Percentiles rank a stretch among this genome's conserved stretches.
Conservation (phyloP, 2,888 invertebrate genomes). For the Drymonia ruficornis region DNA sequence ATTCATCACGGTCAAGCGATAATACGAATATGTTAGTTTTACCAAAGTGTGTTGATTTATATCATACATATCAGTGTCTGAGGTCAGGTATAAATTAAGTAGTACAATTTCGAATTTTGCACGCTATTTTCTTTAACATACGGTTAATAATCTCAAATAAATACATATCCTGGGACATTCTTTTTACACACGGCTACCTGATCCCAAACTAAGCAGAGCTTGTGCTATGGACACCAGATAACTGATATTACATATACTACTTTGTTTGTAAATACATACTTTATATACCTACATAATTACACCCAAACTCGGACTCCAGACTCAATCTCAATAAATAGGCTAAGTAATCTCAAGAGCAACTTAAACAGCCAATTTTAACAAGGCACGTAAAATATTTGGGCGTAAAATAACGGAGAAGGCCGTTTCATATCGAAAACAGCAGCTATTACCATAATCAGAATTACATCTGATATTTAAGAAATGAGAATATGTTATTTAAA, state of each 20-base stretch:
- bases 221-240: too few relatives aligned
- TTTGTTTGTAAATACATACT: too few relatives aligned
- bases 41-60: constrained; percentile 23
- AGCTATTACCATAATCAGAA: not conserved
- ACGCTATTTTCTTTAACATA: not conserved
- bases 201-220: too few relatives aligned
- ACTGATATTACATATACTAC: too few relatives aligned
- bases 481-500: not conserved
- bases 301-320: too few relatives aligned
- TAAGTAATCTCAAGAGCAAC: not conserved
- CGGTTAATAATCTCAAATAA: not conserved
- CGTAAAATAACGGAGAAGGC: not conserved
- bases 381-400: constrained; percentile 4
- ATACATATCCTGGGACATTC: too few relatives aligned
- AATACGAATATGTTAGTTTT: constrained; percentile 28
- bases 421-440: not conserved
- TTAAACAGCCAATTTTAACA: constrained; percentile 3
- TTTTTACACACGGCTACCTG: too few relatives aligned
- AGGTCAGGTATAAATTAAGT: constrained; percentile 7
- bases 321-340: constrained; percentile 3
- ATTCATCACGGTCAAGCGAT: constrained; percentile 26
- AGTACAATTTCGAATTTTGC: not conserved
- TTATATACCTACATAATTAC: too few relatives aligned
- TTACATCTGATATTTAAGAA: not conserved
- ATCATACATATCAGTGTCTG: constrained; percentile 11